Base-by-base conservation (phyloP, 2,113 vertebrate species). In the Piliocolobus tephrosceles region DNA sequence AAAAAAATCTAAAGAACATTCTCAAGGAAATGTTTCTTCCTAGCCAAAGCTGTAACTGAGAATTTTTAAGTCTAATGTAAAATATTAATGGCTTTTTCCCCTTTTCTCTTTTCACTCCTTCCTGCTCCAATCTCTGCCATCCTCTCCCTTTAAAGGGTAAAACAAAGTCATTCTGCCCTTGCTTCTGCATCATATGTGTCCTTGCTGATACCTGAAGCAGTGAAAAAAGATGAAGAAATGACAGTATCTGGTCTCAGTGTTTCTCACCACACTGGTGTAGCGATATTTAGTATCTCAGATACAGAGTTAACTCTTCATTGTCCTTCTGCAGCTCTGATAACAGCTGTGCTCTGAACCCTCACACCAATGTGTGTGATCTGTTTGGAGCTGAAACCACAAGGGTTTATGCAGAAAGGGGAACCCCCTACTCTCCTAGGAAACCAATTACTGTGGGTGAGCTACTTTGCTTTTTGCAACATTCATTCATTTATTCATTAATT, bases 131-230 rank as follows among this genome's bases (percentile, higher is more conserved):
- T 50, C 55, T 47, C 47, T 75, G 76, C 83, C 82, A 96, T 64
- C 38, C 70, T 91, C 61, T 92, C 66, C 81, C 50, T 91, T 68
- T 40, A 92, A 97, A 97, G 90, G 97, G 92, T 85, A 92, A 97
- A 97, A 95, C 66, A 97, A 97, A 97, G 97, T 98, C 96, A 97
- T 47, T 55, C 92, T 83, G 80, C 47, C 96, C 96, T 97, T 97
- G 92, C 58, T 96, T 83, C 92, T 86, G 87, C 96, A 92, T 95
- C 90, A 64, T 79, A 43, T 6, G 4, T 96, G 88, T 97, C 82
- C 94, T 94, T 10, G 9, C 79, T 64, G 85, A 50, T 85, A 97
- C 91, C 97, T 75, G 94, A 96, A 97, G 95, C 98, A 91, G 81
- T 83, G 96, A 81, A 94, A 97, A 97, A 88, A 90, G 38, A 91